Evolutionary conservation across 2,888 invertebrate species (phyloP).

Genomic region (Zygothrica quintamaculata): DNA sequence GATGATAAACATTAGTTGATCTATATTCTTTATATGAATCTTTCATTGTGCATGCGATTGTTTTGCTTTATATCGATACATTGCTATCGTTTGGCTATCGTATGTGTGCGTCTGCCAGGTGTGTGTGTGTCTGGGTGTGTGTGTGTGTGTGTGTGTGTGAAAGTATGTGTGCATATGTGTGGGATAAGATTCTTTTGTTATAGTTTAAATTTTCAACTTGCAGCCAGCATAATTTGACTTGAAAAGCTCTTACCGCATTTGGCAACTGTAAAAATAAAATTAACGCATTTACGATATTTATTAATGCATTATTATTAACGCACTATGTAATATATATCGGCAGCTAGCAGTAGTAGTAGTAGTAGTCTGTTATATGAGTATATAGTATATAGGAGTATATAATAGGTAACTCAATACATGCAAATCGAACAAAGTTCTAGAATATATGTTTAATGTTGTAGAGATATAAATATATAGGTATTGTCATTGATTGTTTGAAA

Average conservation of each 20-base stretch:
- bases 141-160: constrained; percentile 1
- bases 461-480: constrained; percentile 13
- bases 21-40: constrained; percentile 8
- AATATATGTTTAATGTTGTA: constrained; percentile 50
- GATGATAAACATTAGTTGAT: constrained; percentile 81
- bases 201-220: constrained; percentile 2
- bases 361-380: constrained; percentile 36
- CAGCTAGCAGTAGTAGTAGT: constrained; percentile 32
- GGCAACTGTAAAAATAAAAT: constrained; percentile 46
- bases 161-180: neutral
- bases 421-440: constrained; percentile 69
- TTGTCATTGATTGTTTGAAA: constrained; percentile 1
- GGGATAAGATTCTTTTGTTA: neutral
- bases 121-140: constrained; percentile 10
- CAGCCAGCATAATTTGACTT: constrained; percentile 3
- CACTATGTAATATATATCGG: constrained; percentile 63
- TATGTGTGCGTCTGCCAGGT: too few relatives aligned
- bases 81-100: too few relatives aligned
- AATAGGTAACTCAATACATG: constrained; percentile 69
- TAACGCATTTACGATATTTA: neutral
- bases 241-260: constrained; percentile 43
- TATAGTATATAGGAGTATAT: constrained; percentile 19
- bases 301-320: constrained; percentile 5
- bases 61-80: too few relatives aligned
- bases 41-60: neutral